Percentiles rank a stretch among this genome's conserved stretches.
phyloP scores from a whole-genome alignment of 1,140 invertebrate species.

The Neocloeon triangulifer region DNA sequence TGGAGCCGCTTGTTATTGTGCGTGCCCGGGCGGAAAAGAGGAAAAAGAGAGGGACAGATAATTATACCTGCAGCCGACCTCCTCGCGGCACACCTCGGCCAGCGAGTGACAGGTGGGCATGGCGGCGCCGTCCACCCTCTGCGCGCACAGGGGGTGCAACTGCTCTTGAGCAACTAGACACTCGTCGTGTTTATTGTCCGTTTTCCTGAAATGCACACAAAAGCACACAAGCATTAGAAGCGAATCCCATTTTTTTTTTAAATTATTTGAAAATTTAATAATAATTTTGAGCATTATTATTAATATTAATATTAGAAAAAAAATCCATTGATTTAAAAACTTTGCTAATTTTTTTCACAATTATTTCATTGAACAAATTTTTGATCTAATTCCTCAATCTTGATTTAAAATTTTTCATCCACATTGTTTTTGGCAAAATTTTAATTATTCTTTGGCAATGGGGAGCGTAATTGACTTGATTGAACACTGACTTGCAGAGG shows the following conservation, averaged over 20 bases:
- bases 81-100: constrained; percentile 51
- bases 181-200: constrained; percentile 52
- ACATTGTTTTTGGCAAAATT: too few species aligned
- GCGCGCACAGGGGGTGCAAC: constrained; percentile 66
- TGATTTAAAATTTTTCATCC: too few species aligned
- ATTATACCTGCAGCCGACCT: constrained; percentile 24
- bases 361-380: too few species aligned
- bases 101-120: constrained; percentile 58
- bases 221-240: background rate
- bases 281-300: too few species aligned
- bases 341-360: background rate
- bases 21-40: too few species aligned
- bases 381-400: too few species aligned
- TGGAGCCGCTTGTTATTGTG: too few species aligned
- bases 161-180: constrained; percentile 71
- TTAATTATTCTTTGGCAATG: too few species aligned
- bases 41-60: too few species aligned
- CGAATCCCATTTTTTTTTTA: too few species aligned
- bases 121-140: constrained; percentile 40
- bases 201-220: constrained; percentile 33
- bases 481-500: constrained; percentile 79
- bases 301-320: background rate
- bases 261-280: too few species aligned
- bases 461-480: too few species aligned
- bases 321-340: constrained; percentile 1